These are phyloP conservation scores for Dolomedes plantarius DNA, from an alignment of 2,888 invertebrate genomes.

Conservation along the genomic window DNA sequence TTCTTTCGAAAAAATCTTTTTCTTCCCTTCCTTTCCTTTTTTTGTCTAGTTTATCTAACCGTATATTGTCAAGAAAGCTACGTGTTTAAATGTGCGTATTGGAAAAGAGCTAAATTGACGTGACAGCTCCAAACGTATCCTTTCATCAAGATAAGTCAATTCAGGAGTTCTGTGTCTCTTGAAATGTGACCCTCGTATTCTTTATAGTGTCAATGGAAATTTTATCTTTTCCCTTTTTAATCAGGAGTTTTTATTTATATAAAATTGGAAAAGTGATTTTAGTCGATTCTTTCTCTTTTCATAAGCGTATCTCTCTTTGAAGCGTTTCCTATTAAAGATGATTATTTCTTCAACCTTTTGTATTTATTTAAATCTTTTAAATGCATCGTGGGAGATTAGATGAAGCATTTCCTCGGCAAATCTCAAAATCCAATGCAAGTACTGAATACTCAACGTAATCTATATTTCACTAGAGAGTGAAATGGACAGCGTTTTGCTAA, in stretches of 20 bases:
- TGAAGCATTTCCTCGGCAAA: too few species aligned
- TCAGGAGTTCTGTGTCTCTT: background rate
- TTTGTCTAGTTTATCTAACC: background rate
- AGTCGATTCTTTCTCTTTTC: too few species aligned
- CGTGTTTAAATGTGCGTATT: conserved; percentile 14
- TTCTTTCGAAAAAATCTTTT: background rate
- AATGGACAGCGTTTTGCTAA: too few species aligned
- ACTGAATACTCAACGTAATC: too few species aligned
- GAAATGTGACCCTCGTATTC: background rate
- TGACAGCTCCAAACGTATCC: background rate
- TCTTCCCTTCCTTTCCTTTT: background rate
- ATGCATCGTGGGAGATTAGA: too few species aligned
- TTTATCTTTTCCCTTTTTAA: background rate
- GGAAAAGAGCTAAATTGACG: conserved; percentile 16
- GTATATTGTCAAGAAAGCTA: conserved; percentile 14
- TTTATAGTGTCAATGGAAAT: background rate
- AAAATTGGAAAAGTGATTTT: too few species aligned
- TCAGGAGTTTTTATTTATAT: background rate
- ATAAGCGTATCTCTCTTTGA: too few species aligned
- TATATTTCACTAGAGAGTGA: too few species aligned
- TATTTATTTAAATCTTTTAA: too few species aligned
- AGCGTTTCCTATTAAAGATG: too few species aligned
- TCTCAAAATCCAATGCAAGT: too few species aligned
- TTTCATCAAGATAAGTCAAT: conserved; percentile 18
- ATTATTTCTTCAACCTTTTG: too few species aligned